These are phyloP conservation scores for Galleria mellonella DNA, from an alignment of 1,140 invertebrate species.

Conservation along the genomic window DNA sequence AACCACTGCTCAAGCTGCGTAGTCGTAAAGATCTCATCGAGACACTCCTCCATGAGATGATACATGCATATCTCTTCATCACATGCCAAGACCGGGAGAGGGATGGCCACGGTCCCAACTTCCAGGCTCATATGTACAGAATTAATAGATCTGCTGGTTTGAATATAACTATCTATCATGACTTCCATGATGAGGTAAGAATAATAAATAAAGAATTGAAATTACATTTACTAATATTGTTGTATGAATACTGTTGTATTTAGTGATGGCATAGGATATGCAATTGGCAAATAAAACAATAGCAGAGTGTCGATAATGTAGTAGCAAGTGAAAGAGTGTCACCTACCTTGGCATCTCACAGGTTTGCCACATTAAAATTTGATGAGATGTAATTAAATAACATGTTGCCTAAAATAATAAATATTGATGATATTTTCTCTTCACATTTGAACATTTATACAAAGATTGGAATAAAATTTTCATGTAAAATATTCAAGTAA, in stretches of 20 bases:
- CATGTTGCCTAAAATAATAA: too few relatives aligned
- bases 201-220: background rate
- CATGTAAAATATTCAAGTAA: too few relatives aligned
- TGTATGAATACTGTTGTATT: background rate
- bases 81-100: conserved; percentile 87
- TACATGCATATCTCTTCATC: conserved; percentile 97
- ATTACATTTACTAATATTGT: background rate
- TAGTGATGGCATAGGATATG: too few relatives aligned
- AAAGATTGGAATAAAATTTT: too few relatives aligned
- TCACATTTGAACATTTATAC: too few relatives aligned
- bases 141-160: conserved; percentile 93
- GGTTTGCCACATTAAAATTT: too few relatives aligned
- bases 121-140: conserved; percentile 93
- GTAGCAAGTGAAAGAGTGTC: too few relatives aligned
- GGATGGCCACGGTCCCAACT: conserved; percentile 96
- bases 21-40: conserved; percentile 95
- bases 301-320: too few relatives aligned
- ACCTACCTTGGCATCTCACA: too few relatives aligned
- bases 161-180: conserved; percentile 85
- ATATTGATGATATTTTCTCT: too few relatives aligned
- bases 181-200: conserved; percentile 72
- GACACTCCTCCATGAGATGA: conserved; percentile 99
- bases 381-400: too few relatives aligned
- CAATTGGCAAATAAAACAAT: too few relatives aligned
- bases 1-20: conserved; percentile 92